phyloP scores from a whole-genome alignment of 2,888 invertebrate genomes.

The Theretra japonica region DNA sequence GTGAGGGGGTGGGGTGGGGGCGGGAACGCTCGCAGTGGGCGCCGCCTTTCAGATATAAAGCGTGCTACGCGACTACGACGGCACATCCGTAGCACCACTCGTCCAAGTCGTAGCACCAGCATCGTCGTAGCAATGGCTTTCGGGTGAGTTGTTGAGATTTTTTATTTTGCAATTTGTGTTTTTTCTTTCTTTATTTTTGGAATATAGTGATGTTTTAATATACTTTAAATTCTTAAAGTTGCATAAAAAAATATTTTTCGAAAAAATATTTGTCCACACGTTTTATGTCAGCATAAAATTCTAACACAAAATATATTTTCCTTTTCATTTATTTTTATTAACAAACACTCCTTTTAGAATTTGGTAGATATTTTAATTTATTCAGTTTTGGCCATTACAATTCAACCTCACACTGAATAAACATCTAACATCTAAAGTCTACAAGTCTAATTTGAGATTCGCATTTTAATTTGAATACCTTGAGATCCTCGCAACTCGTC shows the following conservation, averaged over 20 bases:
- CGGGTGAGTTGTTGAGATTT: slow-evolving; percentile 42
- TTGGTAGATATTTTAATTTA: background rate
- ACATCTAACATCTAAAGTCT: background rate
- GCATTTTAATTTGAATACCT: background rate
- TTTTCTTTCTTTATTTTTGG: background rate
- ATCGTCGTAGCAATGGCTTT: slow-evolving; percentile 55
- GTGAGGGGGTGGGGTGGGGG: slow-evolving; percentile 58
- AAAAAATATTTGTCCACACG: no score
- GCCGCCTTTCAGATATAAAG: slow-evolving; percentile 67
- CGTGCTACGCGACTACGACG: slow-evolving; percentile 52
- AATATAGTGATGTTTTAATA: background rate
- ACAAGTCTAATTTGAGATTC: no score
- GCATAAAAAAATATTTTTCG: background rate
- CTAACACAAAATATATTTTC: no score
- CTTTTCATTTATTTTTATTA: no score
- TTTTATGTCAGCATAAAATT: no score
- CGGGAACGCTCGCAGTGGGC: slow-evolving; percentile 46
- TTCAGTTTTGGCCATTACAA: background rate
- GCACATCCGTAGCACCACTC: slow-evolving; percentile 52
- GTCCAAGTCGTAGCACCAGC: slow-evolving; percentile 51
- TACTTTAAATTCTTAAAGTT: background rate
- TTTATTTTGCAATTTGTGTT: background rate
- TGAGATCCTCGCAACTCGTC: background rate
- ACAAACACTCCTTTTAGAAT: background rate
- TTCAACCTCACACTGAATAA: background rate